Conservation (phyloP, 2,113 vertebrate genomes). For the Chaenogobius annularis region DNA sequence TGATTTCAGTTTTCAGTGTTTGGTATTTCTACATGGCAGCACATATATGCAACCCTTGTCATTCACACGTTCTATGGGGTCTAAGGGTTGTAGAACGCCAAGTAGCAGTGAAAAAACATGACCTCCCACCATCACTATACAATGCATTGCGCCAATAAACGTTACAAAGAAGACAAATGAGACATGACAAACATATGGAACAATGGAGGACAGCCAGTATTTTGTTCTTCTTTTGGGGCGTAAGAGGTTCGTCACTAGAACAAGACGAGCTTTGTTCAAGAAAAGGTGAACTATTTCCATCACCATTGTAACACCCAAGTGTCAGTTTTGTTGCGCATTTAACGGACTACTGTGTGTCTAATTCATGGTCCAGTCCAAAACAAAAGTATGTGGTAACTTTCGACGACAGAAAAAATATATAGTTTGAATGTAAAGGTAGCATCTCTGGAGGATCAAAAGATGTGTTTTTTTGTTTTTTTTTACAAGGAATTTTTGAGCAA, state of each 20-base stretch:
- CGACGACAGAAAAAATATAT: neutral
- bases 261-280: neutral
- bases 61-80: neutral
- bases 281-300: slow-evolving; percentile 1
- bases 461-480: neutral
- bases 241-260: neutral
- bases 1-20: neutral
- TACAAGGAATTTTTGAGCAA: neutral
- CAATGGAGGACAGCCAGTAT: neutral
- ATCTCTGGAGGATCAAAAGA: too few relatives aligned
- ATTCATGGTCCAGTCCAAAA: neutral
- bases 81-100: neutral
- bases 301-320: neutral
- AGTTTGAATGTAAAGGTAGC: too few relatives aligned
- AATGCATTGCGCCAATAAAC: slow-evolving; percentile 1
- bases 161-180: slow-evolving; percentile 1
- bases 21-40: neutral
- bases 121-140: slow-evolving; percentile 1
- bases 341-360: neutral
- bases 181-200: slow-evolving; percentile 1
- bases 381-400: neutral
- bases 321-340: slow-evolving; percentile 4
- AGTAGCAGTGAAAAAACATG: neutral
- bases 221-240: neutral
- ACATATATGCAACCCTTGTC: neutral